Percentiles rank a stretch among this genome's conserved stretches.
These are phyloP conservation scores for Leucophora obtusa DNA, from an alignment of 2,888 invertebrate genomes.

Conservation along the genomic window DNA sequence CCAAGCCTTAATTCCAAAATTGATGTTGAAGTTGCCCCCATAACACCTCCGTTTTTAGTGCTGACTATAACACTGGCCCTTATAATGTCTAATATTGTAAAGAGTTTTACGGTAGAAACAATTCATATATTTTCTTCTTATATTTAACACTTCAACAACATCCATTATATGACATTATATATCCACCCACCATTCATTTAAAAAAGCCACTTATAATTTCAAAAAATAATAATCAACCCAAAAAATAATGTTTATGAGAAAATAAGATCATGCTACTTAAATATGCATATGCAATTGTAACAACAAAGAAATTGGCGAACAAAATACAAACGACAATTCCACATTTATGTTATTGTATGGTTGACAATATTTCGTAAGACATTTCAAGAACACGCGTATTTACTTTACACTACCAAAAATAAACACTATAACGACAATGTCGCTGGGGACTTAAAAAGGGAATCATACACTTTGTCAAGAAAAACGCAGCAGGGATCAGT, in stretches of 20 bases:
- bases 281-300: constrained; percentile 54
- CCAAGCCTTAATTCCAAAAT: too few relatives aligned
- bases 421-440: constrained; percentile 22
- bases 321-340: constrained; percentile 28
- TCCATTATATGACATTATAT: too few relatives aligned
- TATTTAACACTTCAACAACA: too few relatives aligned
- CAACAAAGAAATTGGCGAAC: constrained; percentile 47
- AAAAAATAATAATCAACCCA: constrained; percentile 39
- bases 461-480: constrained; percentile 48
- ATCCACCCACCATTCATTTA: background rate
- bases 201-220: background rate
- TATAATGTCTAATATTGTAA: too few relatives aligned
- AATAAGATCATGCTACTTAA: constrained; percentile 46
- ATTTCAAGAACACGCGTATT: constrained; percentile 33
- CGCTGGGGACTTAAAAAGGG: constrained; percentile 55
- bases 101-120: too few relatives aligned
- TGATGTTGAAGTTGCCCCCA: too few relatives aligned
- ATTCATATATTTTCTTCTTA: too few relatives aligned
- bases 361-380: constrained; percentile 28
- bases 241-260: constrained; percentile 38
- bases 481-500: constrained; percentile 62
- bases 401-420: constrained; percentile 34
- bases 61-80: too few relatives aligned
- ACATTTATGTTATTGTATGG: constrained; percentile 21
- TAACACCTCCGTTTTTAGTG: too few relatives aligned